Percentiles rank a stretch among this genome's conserved stretches.
These are phyloP conservation scores for Tetrao urogallus DNA, from an alignment of 2,113 vertebrate genomes.

Conservation along the genomic window DNA sequence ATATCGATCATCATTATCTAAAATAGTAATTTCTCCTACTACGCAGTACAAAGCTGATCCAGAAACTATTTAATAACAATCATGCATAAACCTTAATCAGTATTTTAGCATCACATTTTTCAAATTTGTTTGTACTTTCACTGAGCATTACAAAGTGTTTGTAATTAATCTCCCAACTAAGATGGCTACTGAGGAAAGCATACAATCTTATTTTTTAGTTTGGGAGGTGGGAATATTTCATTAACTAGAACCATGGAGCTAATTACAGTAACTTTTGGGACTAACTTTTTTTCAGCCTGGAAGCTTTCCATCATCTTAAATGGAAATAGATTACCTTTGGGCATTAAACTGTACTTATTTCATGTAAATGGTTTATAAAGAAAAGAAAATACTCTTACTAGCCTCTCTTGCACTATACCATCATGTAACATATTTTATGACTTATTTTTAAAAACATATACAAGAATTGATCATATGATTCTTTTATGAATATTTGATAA, in stretches of 20 bases:
- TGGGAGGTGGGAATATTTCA: fast-evolving
- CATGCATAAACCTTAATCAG: neutral
- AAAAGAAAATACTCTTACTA: neutral
- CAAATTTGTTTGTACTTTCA: neutral
- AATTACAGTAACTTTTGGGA: neutral
- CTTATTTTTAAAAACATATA: fast-evolving
- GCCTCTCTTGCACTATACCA: fast-evolving
- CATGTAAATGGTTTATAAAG: neutral
- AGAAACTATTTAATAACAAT: neutral
- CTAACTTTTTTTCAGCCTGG: neutral
- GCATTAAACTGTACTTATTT: neutral
- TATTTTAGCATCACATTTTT: neutral
- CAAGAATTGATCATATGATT: neutral
- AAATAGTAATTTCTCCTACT: neutral
- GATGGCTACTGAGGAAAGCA: neutral
- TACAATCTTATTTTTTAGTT: neutral
- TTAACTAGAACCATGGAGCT: neutral
- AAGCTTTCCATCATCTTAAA: neutral
- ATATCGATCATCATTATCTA: neutral
- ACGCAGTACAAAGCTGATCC: neutral
- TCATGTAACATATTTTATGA: neutral
- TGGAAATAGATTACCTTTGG: neutral
- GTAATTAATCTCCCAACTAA: neutral
- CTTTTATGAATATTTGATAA: neutral
- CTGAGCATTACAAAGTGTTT: neutral